These are phyloP conservation scores for Chelonus insularis DNA, from an alignment of 1,140 invertebrate genomes.

Conservation along the genomic window DNA sequence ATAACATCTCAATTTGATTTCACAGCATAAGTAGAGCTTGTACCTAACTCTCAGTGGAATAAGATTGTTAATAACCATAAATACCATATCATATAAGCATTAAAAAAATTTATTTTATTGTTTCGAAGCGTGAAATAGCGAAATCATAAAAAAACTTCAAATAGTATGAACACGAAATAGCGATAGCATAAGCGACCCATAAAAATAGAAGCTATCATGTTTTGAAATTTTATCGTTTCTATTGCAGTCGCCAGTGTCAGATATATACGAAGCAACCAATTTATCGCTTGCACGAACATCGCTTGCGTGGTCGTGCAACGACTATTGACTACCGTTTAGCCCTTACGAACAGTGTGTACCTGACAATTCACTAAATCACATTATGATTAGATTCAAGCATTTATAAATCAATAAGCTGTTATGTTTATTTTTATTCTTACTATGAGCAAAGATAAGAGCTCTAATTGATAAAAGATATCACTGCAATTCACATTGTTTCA, in stretches of 20 bases:
- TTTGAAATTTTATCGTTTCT: slow-evolving; percentile 11
- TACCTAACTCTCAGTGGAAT: too few species aligned
- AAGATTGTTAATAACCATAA: too few species aligned
- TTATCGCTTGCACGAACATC: slow-evolving; percentile 10
- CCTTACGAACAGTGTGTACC: neutral
- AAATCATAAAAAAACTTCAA: neutral
- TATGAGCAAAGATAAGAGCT: too few species aligned
- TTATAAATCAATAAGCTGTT: neutral
- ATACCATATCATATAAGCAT: too few species aligned
- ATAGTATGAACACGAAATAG: neutral
- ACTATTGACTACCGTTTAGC: slow-evolving; percentile 13
- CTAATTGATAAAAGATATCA: too few species aligned
- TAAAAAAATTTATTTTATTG: too few species aligned
- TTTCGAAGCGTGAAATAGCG: too few species aligned
- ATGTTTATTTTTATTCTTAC: too few species aligned
- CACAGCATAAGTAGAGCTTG: too few species aligned
- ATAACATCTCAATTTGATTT: too few species aligned
- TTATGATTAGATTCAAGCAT: neutral
- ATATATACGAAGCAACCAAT: slow-evolving; percentile 4
- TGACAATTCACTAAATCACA: slow-evolving; percentile 6
- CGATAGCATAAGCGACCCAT: slow-evolving; percentile 4
- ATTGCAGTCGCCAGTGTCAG: neutral
- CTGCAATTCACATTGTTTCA: too few species aligned
- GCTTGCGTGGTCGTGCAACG: slow-evolving; percentile 12
- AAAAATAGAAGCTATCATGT: neutral